These are phyloP conservation scores for Stegodyphus dumicola DNA, from an alignment of 1,140 invertebrate genomes.

Conservation along the genomic window DNA sequence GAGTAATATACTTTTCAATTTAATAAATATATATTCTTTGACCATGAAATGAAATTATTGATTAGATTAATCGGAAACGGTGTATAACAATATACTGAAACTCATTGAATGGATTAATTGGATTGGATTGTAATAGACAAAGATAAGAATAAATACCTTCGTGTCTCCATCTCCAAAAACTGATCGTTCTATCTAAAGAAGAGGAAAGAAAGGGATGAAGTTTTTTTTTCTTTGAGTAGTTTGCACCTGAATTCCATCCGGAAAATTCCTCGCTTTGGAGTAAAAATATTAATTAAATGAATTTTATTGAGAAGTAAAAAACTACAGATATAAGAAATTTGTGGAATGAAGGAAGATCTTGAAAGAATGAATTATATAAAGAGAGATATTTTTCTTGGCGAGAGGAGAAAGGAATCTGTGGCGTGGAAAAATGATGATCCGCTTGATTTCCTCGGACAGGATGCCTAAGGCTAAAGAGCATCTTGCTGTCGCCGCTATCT, in stretches of 20 bases:
- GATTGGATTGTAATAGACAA: too few species aligned
- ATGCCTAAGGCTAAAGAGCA: slow-evolving; percentile 56
- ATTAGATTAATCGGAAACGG: too few species aligned
- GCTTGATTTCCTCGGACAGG: slow-evolving; percentile 57
- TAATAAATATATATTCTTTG: too few species aligned
- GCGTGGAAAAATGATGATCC: slow-evolving; percentile 60
- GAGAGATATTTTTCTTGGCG: slow-evolving; percentile 50
- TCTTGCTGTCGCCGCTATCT: slow-evolving; percentile 61
- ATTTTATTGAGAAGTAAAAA: slow-evolving; percentile 27
- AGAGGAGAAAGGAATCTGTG: slow-evolving; percentile 39
- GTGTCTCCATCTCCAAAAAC: too few species aligned
- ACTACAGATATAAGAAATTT: slow-evolving; percentile 20
- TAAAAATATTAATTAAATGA: slow-evolving; percentile 53
- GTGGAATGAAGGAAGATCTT: slow-evolving; percentile 20
- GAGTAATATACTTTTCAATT: too few species aligned
- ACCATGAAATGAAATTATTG: too few species aligned
- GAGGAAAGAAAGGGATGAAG: too few species aligned
- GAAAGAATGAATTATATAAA: slow-evolving; percentile 55
- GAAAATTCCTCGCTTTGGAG: neutral
- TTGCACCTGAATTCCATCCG: neutral
- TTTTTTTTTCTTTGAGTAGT: too few species aligned
- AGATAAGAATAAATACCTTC: too few species aligned
- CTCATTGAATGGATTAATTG: too few species aligned
- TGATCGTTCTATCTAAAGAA: too few species aligned
- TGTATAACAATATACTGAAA: too few species aligned